Conservation (phyloP, 2,797 vertebrate genomes). For the Fratercula arctica region DNA sequence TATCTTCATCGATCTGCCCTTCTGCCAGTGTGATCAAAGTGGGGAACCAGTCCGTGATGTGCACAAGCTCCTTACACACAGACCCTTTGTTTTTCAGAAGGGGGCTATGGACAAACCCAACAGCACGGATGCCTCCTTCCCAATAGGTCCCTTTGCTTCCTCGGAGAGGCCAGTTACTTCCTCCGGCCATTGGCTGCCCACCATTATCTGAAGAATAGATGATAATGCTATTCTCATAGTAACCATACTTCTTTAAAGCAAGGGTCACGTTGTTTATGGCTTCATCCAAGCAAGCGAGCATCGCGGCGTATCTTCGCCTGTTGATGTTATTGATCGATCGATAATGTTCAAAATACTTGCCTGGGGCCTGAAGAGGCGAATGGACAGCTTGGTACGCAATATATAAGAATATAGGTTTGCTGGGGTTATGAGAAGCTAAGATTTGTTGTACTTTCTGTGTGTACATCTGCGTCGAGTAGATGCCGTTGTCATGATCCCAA, state of each 20-base stretch:
- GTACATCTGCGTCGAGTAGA: slow-evolving; percentile 95
- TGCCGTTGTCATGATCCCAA: slow-evolving; percentile 91
- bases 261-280: slow-evolving; percentile 90
- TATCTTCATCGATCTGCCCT: slow-evolving; percentile 89
- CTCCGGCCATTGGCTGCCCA: slow-evolving; percentile 90
- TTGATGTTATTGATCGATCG: slow-evolving; percentile 89
- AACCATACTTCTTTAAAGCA: slow-evolving; percentile 88
- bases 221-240: slow-evolving; percentile 91
- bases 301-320: slow-evolving; percentile 91
- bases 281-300: slow-evolving; percentile 95
- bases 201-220: slow-evolving; percentile 98
- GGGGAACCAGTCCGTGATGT: slow-evolving; percentile 98
- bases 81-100: slow-evolving; percentile 88
- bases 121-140: slow-evolving; percentile 93
- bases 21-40: slow-evolving; percentile 91
- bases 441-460: slow-evolving; percentile 90
- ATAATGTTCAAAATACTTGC: slow-evolving; percentile 90
- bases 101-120: slow-evolving; percentile 96
- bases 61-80: slow-evolving; percentile 89
- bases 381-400: slow-evolving; percentile 96
- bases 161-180: slow-evolving; percentile 96
- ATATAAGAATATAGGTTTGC: slow-evolving; percentile 90
- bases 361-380: slow-evolving; percentile 92
- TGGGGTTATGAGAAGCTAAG: slow-evolving; percentile 86
- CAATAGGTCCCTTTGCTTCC: slow-evolving; percentile 96